These are phyloP conservation scores for Arizona elegans DNA, from an alignment of 2,113 vertebrate species.

Conservation along the genomic window DNA sequence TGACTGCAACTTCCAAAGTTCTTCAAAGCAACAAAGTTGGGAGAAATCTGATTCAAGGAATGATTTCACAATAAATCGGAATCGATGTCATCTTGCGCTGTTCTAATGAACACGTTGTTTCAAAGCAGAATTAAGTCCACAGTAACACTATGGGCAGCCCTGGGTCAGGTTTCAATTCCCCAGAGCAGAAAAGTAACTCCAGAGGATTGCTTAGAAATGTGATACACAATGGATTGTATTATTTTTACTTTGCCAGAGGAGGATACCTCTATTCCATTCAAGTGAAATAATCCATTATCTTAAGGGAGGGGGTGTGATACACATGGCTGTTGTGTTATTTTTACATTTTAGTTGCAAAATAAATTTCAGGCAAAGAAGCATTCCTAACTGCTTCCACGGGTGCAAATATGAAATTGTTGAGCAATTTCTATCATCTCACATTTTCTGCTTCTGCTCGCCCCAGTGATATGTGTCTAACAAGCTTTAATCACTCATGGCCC, in stretches of 20 bases:
- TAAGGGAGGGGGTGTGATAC: neutral
- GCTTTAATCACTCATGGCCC: neutral
- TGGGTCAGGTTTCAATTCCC: neutral
- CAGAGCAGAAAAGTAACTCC: neutral
- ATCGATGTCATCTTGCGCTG: neutral
- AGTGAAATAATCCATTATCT: neutral
- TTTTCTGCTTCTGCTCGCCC: neutral
- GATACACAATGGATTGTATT: neutral
- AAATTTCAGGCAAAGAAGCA: neutral
- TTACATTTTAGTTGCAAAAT: neutral
- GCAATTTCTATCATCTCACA: neutral
- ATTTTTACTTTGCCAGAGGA: neutral
- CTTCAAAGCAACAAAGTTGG: neutral
- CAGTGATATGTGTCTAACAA: neutral
- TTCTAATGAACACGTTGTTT: neutral
- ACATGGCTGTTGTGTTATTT: neutral
- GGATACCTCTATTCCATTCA: neutral
- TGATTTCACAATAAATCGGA: neutral
- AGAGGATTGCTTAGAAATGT: neutral
- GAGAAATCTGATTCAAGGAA: neutral
- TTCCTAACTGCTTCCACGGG: neutral
- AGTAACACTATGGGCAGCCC: neutral
- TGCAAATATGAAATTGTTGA: neutral
- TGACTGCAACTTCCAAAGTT: neutral
- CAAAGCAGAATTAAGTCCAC: neutral